Evolutionary conservation across 1,140 invertebrate genomes (phyloP), one percentile per base, ranked within the genome.

Genomic region (Aphaenogaster rudis): DNA sequence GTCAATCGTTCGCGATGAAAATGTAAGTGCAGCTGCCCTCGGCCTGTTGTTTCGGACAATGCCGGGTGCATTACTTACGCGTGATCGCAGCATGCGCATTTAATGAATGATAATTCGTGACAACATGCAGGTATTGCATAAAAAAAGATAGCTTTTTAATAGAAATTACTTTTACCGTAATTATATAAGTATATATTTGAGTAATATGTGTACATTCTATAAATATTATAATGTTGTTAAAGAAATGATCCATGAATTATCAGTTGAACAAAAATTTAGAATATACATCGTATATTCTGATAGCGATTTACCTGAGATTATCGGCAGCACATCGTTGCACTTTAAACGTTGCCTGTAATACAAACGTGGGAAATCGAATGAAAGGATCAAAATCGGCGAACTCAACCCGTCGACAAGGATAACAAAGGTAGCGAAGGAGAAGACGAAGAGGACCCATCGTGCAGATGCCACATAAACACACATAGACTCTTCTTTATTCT

Each of bases 21-120:
- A 69, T 13, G 42, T 36, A 36, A 79, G 17, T 21, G 88, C 88
- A 89, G 88, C 88, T 89, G 88, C 7, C n/a, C 28, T 88, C 45
- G 17, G 36, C 28, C 17, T 50, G 33, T 67, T 69, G n/a, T 42
- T 42, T 69, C 21, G 45, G 7, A 17, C 15, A 36, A 45, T 67
- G 11, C 11, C 8, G 42, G 45, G 9, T 50, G 57, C 21, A 48
- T 82, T 78, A 71, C 33, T 64, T 78, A 78, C n/a, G 2, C 15
- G n/a, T 67, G 88, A 74, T 63, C 64, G 63, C 48, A 3, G 17
- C 33, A 42, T 80, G 36, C 13, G 48, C 36, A 69, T 80, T 80
- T 66, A 80, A 80, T 66, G 48, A 80, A 67, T 80, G 17, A 80
- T 54, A 80, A 80, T 80, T 67, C n/a, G n/a, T 15, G 8, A 1